Conservation (phyloP, 1,140 invertebrate genomes). For the Drosophila equinoxialis region DNA sequence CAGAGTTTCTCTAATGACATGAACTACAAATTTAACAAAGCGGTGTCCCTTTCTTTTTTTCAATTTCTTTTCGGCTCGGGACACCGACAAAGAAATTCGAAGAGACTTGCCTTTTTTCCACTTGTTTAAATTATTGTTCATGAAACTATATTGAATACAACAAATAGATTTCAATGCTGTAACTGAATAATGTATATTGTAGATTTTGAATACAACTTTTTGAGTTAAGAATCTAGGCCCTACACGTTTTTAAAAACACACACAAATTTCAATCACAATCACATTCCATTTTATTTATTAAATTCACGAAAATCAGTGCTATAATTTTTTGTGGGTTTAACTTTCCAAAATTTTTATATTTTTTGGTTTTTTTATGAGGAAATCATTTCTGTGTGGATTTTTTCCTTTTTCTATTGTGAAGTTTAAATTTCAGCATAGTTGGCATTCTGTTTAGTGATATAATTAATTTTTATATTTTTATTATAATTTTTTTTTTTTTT, state of each 20-base stretch:
- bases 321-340: no score
- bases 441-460: slow-evolving; percentile 16
- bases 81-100: neutral
- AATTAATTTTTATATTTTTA: no score
- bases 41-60: neutral
- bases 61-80: neutral
- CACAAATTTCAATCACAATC: neutral
- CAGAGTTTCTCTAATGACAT: slow-evolving; percentile 12
- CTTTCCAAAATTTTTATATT: no score
- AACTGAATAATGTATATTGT: neutral
- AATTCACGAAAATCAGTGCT: no score
- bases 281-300: no score
- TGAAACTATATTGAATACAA: neutral
- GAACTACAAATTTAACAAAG: slow-evolving; percentile 15
- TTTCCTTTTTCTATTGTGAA: no score
- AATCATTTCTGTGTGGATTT: no score
- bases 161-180: neutral
- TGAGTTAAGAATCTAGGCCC: neutral
- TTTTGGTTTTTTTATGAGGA: no score
- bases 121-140: neutral
- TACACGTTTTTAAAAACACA: neutral
- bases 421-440: slow-evolving; percentile 14
- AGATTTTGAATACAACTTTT: neutral
- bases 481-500: slow-evolving; percentile 1
- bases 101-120: no score